A percentile compares a stretch with the other conserved stretches of the same genome.
Conservation (phyloP, 2,113 vertebrate species). For the Gadus chalcogrammus region DNA sequence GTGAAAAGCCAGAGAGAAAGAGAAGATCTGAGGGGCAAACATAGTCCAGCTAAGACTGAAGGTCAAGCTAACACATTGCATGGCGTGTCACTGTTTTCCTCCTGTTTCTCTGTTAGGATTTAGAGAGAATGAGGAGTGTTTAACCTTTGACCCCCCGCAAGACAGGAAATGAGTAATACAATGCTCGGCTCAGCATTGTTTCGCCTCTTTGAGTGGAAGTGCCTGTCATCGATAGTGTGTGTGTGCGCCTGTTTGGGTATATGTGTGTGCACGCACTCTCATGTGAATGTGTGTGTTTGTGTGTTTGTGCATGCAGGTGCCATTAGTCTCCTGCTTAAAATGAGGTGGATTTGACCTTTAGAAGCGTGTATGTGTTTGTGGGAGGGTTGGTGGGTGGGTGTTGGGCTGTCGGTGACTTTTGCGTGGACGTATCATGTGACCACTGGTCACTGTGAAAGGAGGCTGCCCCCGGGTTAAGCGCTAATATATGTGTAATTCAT, state of each 20-base stretch:
- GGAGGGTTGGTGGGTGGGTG: no score
- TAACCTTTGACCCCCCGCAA: slow-evolving; percentile 63
- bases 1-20: not conserved
- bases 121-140: slow-evolving; percentile 56
- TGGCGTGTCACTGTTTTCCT: slow-evolving; percentile 29
- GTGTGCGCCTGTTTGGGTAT: slow-evolving; percentile 10
- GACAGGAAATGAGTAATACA: slow-evolving; percentile 60
- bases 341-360: no score
- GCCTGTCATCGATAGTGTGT: slow-evolving; percentile 55
- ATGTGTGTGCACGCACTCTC: not conserved
- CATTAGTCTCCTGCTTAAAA: no score
- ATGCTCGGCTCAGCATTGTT: slow-evolving; percentile 54
- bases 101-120: slow-evolving; percentile 26
- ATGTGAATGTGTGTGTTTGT: slow-evolving; percentile 5
- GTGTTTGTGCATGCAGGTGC: slow-evolving; percentile 6
- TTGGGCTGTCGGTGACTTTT: no score
- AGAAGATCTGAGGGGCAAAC: not conserved
- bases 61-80: not conserved
- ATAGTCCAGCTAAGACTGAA: not conserved
- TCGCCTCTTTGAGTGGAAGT: slow-evolving; percentile 59
- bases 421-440: not conserved
- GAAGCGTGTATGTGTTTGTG: no score
- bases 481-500: slow-evolving; percentile 75
- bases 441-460: slow-evolving; percentile 2
- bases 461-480: slow-evolving; percentile 64